Conservation (phyloP, 2,888 invertebrate genomes). For the Callyntrura guangdongensis region DNA sequence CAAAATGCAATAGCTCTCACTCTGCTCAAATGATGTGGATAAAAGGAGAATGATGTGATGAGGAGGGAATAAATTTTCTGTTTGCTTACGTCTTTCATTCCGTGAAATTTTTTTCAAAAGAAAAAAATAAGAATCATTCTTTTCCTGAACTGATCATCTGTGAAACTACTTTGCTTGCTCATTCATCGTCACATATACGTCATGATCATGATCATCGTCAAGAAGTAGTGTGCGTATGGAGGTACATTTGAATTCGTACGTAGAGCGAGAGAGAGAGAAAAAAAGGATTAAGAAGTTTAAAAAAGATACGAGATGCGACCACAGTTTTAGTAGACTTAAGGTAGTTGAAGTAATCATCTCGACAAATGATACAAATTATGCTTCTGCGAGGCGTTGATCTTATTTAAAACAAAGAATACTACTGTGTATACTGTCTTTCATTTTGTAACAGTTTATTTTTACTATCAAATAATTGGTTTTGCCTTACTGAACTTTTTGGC, state of each 20-base stretch:
- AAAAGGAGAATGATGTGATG: background rate
- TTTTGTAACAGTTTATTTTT: conserved; percentile 33
- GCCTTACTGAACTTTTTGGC: conserved; percentile 25
- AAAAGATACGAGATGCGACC: background rate
- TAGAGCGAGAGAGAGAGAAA: no score
- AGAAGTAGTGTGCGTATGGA: background rate
- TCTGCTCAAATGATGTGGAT: background rate
- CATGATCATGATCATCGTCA: no score
- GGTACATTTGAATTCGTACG: background rate
- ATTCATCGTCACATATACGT: conserved; percentile 6
- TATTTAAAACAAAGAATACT: background rate
- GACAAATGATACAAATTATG: background rate
- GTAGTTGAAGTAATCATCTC: conserved; percentile 5
- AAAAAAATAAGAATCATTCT: background rate
- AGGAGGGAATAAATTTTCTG: conserved; percentile 30
- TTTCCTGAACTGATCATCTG: background rate
- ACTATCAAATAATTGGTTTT: conserved; percentile 25
- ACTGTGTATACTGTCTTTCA: background rate
- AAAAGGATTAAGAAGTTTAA: no score
- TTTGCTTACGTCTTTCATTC: conserved; percentile 9
- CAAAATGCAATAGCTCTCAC: background rate
- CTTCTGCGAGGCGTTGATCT: background rate
- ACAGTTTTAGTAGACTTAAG: conserved; percentile 33
- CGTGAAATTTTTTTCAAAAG: background rate
- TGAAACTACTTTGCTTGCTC: background rate